Conservation (phyloP, 2,113 vertebrate genomes). For the Echinops telfairi region DNA sequence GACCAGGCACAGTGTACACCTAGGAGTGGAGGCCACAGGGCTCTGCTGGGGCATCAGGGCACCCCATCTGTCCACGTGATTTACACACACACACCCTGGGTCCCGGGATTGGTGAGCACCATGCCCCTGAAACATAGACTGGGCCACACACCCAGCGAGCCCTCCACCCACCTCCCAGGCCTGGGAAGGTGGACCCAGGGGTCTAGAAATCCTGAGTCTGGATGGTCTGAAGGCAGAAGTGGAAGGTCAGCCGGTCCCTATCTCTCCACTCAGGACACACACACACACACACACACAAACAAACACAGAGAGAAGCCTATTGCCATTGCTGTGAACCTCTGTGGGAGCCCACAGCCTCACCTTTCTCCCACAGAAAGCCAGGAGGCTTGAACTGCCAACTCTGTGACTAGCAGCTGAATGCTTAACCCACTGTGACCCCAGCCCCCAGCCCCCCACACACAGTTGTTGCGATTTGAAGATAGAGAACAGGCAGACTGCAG, state of each 20-base stretch:
- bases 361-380: too few relatives aligned
- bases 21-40: too few relatives aligned
- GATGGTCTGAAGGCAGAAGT: too few relatives aligned
- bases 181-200: too few relatives aligned
- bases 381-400: too few relatives aligned
- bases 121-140: not conserved
- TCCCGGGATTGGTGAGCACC: not conserved
- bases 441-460: not conserved
- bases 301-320: not conserved
- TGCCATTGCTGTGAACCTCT: too few relatives aligned
- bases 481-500: not conserved
- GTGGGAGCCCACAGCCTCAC: too few relatives aligned
- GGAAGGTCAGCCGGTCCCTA: rapidly evolving
- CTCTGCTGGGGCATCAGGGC: not conserved
- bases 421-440: too few relatives aligned
- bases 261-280: not conserved
- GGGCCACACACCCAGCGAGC: too few relatives aligned
- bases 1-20: too few relatives aligned
- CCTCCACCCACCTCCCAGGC: not conserved
- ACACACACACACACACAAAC: not conserved
- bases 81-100: not conserved
- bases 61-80: not conserved
- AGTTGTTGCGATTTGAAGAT: not conserved
- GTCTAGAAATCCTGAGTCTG: not conserved
- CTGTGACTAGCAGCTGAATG: too few relatives aligned